A percentile compares a stretch with the other conserved stretches of the same genome.
Evolutionary conservation across 2,113 vertebrate genomes (phyloP).

Genomic region (Cottus gobio): DNA sequence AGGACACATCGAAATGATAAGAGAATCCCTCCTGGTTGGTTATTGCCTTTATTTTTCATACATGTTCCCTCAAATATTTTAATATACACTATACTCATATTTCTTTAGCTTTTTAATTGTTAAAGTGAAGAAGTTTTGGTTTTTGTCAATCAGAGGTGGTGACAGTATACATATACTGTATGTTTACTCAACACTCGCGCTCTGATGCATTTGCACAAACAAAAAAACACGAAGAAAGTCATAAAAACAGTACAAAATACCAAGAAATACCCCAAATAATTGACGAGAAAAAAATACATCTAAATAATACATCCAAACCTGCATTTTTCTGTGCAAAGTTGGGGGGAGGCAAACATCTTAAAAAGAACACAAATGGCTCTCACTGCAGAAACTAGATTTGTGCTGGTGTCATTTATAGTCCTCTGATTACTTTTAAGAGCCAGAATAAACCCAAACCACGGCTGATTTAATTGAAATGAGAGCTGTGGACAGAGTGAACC

Average conservation of each 20-base stretch:
- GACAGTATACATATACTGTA: conserved; percentile 48
- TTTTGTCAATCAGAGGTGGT: conserved; percentile 62
- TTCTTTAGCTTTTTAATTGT: conserved; percentile 16
- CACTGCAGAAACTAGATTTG: conserved; percentile 56
- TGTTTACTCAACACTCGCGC: conserved; percentile 57
- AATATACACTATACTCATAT: conserved; percentile 43
- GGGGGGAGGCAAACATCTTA: conserved; percentile 52
- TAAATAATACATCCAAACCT: conserved; percentile 65
- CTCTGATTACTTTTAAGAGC: neutral
- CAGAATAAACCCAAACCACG: conserved; percentile 28
- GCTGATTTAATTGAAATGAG: conserved; percentile 16
- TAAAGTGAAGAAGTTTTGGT: conserved; percentile 64
- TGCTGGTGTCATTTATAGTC: conserved; percentile 63
- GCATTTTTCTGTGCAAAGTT: conserved; percentile 76
- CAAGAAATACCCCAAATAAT: conserved; percentile 42
- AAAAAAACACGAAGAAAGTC: conserved; percentile 45
- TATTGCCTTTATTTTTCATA: conserved; percentile 63
- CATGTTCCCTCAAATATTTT: conserved; percentile 60
- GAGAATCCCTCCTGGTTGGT: conserved; percentile 40
- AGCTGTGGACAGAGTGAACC: conserved; percentile 45
- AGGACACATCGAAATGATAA: conserved; percentile 26
- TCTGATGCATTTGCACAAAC: conserved; percentile 62
- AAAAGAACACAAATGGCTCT: conserved; percentile 46
- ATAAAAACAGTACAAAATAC: conserved; percentile 58
- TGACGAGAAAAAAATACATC: conserved; percentile 51